Evolutionary conservation across 2,797 vertebrate species (phyloP), one percentile per base, ranked within the genome.

Genomic region (Morelia viridis): DNA sequence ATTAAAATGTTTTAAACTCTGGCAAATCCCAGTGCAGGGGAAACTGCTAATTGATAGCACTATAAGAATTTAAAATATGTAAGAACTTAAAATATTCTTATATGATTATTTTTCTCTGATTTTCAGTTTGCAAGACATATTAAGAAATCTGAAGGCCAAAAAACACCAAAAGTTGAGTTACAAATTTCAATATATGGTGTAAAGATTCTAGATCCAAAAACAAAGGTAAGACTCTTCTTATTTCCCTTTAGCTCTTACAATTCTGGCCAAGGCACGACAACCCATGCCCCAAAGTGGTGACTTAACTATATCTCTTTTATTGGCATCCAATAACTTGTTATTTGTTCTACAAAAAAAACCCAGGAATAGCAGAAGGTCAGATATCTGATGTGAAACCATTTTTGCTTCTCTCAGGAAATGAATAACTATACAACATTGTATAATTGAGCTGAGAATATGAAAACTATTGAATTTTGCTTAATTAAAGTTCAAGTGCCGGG

Each of bases 181-280:
- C 99, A 99, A 95, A 99, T 99, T 96, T 99, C 99, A 92, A 99
- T 99, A 94, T 99, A 99, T 89, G 99, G 99, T 26, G 99, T 99
- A 94, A 99, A 99, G 98, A 99, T 99, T 96, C 96, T 99, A 88
- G 99, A 99, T 92, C 98, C 98, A 89, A 99, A 99, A 97, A 98
- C 98, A 96, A 99, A 99, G 98, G 99, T 99, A 96, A 98, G 98
- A 95, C 62, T 13, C 0, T 28, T 41, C 11, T 64, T 89, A 4
- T 68, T 35, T 0, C 7, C 0, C 24, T 64, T 17, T 24, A 31
- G 1, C 2, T 8, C 4, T 58, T 28, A 10, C 28, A 13, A 35
- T 71, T 35, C 17, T 86, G 64, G 2, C 85, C 11, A 8, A 80
- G 28, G 31, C 0, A 88, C 35, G 12, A 2, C 22, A 85, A 56